Evolutionary conservation across 2,113 vertebrate species (phyloP), one percentile per base, ranked within the genome.

Genomic region (Himantopus leucocephalus): DNA sequence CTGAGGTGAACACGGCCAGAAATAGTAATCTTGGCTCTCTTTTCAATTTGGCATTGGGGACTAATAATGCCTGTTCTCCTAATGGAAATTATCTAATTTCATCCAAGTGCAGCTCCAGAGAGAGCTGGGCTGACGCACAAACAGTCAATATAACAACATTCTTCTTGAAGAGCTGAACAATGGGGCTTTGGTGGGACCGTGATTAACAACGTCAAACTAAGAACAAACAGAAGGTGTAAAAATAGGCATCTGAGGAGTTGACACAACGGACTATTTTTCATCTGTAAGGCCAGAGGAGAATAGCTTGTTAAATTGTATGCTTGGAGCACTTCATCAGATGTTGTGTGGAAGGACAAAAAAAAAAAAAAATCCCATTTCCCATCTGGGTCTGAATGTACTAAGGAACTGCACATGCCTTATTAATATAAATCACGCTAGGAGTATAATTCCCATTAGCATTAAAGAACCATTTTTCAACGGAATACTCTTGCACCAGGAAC

Each of bases 61-160:
- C 98, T 98, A 99, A 99, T 99, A 99, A 99, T 98, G 98, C 98
- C 98, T 96, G 24, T 98, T 98, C 98, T 98, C 98, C 98, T 99
- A 99, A 99, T 99, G 98, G 98, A 99, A 99, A 99, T 99, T 98
- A 98, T 99, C 99, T 99, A 98, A 99, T 98, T 99, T 97, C 98
- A 98, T 98, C 98, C 98, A 97, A 98, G 95, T 98, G 97, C 96
- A 97, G 98, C 98, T 99, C 99, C 98, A 98, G 96, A 97, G 98
- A 97, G 98, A 98, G 95, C 97, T 96, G 94, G 98, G 92, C 97
- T 97, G 98, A 98, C 98, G 98, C 97, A 98, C 98, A 98, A 98
- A 97, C 98, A 98, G 98, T 98, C 98, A 98, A 98, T 99, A 98
- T 98, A 98, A 98, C 98, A 98, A 98, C 98, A 99, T 98, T 99